These are phyloP conservation scores for Lepidocolaptes lacrymiger DNA, from an alignment of 2,797 vertebrate genomes.

Conservation along the genomic window DNA sequence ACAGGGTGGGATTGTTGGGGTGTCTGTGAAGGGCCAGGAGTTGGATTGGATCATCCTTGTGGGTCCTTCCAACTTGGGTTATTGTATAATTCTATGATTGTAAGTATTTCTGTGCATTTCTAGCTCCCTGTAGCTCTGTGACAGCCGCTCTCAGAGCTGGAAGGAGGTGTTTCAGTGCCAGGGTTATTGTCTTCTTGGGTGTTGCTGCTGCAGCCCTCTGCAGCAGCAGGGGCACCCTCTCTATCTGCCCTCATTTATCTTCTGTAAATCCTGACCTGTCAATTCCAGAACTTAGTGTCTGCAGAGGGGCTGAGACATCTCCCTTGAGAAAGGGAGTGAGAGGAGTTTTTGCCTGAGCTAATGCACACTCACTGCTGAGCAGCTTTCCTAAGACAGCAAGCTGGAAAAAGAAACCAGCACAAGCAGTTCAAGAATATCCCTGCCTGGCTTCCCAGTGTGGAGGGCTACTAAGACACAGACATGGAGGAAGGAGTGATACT, in stretches of 20 bases:
- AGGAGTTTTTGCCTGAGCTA: neutral
- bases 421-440: neutral
- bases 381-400: neutral
- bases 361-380: neutral
- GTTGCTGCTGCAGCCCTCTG: neutral
- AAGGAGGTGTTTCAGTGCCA: rapidly evolving
- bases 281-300: neutral
- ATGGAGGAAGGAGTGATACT: neutral
- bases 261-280: neutral
- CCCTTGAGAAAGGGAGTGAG: neutral
- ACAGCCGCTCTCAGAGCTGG: neutral
- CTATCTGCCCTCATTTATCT: neutral
- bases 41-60: neutral
- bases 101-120: neutral
- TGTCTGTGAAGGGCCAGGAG: neutral
- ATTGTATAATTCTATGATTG: neutral
- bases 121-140: neutral
- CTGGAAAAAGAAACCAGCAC: neutral
- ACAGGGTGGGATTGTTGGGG: neutral
- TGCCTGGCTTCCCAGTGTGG: neutral
- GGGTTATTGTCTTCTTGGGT: neutral
- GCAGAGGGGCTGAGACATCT: neutral
- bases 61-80: neutral
- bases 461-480: neutral
- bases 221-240: neutral